Conservation (phyloP, 2,113 vertebrate genomes). For the Alexandromys fortis region DNA sequence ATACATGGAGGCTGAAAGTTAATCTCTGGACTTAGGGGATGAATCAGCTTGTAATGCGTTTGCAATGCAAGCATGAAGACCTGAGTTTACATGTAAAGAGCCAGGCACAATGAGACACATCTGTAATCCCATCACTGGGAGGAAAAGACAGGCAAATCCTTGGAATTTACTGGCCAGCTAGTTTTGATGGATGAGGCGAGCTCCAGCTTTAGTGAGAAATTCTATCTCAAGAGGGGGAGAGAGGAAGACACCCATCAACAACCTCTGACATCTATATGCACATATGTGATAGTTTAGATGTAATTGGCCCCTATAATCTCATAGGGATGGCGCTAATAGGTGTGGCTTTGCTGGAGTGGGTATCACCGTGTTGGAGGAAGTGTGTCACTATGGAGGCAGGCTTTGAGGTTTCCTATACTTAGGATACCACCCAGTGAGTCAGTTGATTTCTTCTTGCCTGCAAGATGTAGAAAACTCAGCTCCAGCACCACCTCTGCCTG, state of each 20-base stretch:
- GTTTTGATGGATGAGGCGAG: background rate
- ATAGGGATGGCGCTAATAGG: background rate
- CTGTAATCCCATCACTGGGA: background rate
- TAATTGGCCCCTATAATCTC: background rate
- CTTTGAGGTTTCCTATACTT: background rate
- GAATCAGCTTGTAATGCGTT: background rate
- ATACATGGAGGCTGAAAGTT: background rate
- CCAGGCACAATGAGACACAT: no score
- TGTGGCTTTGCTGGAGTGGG: background rate
- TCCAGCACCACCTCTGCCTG: background rate
- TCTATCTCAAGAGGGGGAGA: background rate
- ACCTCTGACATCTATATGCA: background rate
- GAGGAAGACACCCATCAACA: background rate
- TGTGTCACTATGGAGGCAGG: background rate
- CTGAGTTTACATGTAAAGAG: background rate
- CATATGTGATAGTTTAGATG: background rate
- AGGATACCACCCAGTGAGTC: background rate
- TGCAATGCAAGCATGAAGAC: background rate
- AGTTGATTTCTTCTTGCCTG: background rate
- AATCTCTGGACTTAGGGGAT: background rate
- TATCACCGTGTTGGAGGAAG: background rate
- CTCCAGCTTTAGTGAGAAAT: background rate
- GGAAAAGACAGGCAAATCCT: background rate
- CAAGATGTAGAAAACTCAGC: background rate
- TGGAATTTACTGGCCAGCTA: background rate